These are phyloP conservation scores for Zaprionus bogoriensis DNA, from an alignment of 2,888 invertebrate genomes.

Conservation along the genomic window DNA sequence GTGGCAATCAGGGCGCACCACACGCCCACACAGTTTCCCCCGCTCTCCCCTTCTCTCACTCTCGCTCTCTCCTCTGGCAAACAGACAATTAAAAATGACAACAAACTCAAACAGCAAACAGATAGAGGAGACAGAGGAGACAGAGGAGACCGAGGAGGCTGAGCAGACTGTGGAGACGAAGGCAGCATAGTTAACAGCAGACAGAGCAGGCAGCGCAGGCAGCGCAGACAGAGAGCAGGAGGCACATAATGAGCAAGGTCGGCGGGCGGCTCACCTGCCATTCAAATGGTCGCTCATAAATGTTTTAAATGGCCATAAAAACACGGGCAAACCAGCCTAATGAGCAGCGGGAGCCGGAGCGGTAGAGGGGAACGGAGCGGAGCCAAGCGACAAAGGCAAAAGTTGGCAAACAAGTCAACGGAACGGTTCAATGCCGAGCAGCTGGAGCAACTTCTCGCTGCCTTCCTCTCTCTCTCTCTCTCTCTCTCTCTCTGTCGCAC, in stretches of 20 bases:
- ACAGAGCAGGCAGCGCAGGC: not conserved
- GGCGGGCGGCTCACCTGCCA: constrained; percentile 59
- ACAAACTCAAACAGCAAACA: constrained; percentile 23
- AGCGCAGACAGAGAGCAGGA: not conserved
- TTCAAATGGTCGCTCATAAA: constrained; percentile 69
- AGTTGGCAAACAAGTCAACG: constrained; percentile 39
- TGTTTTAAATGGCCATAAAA: constrained; percentile 71
- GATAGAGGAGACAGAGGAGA: not conserved
- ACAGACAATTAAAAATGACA: constrained; percentile 59
- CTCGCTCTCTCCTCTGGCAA: constrained; percentile 17
- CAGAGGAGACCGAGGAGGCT: not conserved
- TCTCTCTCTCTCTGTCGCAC: not conserved
- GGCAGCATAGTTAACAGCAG: no score
- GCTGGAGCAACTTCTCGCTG: not conserved
- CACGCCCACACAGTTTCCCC: not conserved
- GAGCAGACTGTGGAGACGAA: not conserved
- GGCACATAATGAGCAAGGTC: constrained; percentile 60
- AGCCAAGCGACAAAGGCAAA: constrained; percentile 22
- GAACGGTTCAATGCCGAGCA: constrained; percentile 31
- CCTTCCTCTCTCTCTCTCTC: not conserved
- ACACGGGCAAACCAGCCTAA: constrained; percentile 29
- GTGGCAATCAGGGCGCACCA: constrained; percentile 45
- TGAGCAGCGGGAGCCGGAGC: constrained; percentile 15
- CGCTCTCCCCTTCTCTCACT: not conserved
- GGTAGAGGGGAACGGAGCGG: not conserved